Evolutionary conservation across 2,797 vertebrate genomes (phyloP).

Genomic region (Rhabdomys pumilio): DNA sequence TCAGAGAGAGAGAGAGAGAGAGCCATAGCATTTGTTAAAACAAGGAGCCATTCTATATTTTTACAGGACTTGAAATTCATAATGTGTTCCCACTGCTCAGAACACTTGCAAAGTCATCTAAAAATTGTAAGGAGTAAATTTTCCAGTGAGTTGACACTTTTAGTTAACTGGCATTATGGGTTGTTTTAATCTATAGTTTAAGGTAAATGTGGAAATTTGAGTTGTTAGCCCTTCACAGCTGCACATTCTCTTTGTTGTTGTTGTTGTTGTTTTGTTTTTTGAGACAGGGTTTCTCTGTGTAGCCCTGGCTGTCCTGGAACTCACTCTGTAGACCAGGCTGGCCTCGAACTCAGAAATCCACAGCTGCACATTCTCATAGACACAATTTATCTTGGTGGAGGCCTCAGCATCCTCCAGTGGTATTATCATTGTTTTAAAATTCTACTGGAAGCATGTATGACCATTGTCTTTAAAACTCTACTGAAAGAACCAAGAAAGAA

Average conservation of each 20-base stretch:
- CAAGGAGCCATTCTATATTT: not conserved
- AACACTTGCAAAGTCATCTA: not conserved
- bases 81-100: fast-evolving
- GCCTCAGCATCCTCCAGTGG: not conserved
- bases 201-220: not conserved
- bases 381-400: not conserved
- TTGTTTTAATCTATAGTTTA: not conserved
- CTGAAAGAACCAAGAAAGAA: not conserved
- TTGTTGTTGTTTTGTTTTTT: no score
- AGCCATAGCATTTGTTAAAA: not conserved
- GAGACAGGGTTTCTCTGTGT: no score
- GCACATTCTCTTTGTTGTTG: not conserved
- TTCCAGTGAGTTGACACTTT: not conserved
- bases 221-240: not conserved
- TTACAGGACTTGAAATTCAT: not conserved
- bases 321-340: no score
- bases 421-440: not conserved
- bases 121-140: not conserved
- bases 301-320: no score
- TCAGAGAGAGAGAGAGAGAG: not conserved
- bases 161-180: not conserved
- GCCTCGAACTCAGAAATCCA: not conserved
- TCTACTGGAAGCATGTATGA: not conserved
- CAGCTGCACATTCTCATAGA: not conserved
- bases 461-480: not conserved